Evolutionary conservation across 2,888 invertebrate species (phyloP).

Genomic region (Ochropacha duplaris): DNA sequence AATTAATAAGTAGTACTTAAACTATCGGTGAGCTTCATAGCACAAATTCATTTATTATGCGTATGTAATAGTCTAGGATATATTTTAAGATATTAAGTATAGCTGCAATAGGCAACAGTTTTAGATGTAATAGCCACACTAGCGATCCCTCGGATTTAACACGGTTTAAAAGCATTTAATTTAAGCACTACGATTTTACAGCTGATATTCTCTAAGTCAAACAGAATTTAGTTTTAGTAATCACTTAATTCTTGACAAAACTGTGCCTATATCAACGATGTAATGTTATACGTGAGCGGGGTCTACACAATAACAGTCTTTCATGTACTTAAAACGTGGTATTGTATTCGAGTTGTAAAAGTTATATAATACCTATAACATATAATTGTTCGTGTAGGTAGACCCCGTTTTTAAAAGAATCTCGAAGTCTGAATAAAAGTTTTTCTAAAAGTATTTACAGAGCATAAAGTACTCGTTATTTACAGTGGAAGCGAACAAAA

Average conservation of each 20-base stretch:
- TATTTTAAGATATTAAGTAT: slow-evolving; percentile 57
- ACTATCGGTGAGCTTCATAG: slow-evolving; percentile 45
- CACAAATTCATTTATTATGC: slow-evolving; percentile 52
- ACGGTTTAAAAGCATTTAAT: slow-evolving; percentile 6
- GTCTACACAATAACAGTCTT: neutral
- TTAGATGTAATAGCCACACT: slow-evolving; percentile 3
- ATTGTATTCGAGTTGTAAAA: slow-evolving; percentile 7
- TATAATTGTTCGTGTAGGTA: slow-evolving; percentile 18
- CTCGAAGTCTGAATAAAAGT: slow-evolving; percentile 54
- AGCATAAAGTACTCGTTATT: slow-evolving; percentile 40
- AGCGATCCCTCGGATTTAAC: neutral
- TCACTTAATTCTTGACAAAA: slow-evolving; percentile 64
- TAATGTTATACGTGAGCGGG: neutral
- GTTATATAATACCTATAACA: neutral
- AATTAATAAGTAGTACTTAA: slow-evolving; percentile 25
- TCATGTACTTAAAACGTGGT: slow-evolving; percentile 11
- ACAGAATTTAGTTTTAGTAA: slow-evolving; percentile 6
- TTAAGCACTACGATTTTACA: neutral
- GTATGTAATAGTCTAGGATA: slow-evolving; percentile 53
- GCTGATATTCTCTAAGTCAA: slow-evolving; percentile 10
- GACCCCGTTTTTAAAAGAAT: slow-evolving; percentile 33
- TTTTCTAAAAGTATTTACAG: slow-evolving; percentile 50
- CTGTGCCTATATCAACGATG: slow-evolving; percentile 27
- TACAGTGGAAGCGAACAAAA: slow-evolving; percentile 31
- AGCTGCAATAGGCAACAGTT: slow-evolving; percentile 46